phyloP scores from a whole-genome alignment of 35 echinoderm and acorn worm species.

The Ophiothrix spiculata region DNA sequence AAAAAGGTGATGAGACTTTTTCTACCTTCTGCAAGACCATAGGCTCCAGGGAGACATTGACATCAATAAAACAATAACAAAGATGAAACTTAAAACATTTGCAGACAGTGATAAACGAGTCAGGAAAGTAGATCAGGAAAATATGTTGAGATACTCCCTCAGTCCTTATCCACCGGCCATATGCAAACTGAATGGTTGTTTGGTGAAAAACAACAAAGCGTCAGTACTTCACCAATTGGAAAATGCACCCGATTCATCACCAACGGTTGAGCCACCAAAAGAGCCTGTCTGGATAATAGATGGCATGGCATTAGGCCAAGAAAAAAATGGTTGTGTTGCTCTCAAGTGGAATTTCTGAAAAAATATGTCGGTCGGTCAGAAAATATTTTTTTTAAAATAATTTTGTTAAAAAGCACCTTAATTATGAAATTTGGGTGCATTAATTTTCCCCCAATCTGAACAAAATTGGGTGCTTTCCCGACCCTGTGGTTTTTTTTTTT shows the following conservation, averaged over 20 bases:
- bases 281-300: slow-evolving; percentile 49
- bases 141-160: slow-evolving; percentile 57
- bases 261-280: neutral
- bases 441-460: too few species aligned
- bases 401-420: too few species aligned
- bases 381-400: too few species aligned
- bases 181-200: slow-evolving; percentile 36
- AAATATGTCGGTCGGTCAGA: too few species aligned
- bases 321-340: too few species aligned
- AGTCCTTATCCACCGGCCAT: slow-evolving; percentile 40
- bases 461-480: too few species aligned
- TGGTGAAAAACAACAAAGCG: slow-evolving; percentile 70
- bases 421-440: too few species aligned
- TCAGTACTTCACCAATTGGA: slow-evolving; percentile 50
- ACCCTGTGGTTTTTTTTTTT: too few species aligned
- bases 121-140: slow-evolving; percentile 43
- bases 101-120: slow-evolving; percentile 2
- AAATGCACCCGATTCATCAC: neutral
- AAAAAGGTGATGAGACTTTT: slow-evolving; percentile 44
- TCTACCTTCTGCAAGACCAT: slow-evolving; percentile 15
- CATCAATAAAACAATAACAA: slow-evolving; percentile 30
- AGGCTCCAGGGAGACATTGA: slow-evolving; percentile 38
- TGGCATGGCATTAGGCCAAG: slow-evolving; percentile 59
- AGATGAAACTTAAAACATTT: slow-evolving; percentile 60
- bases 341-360: too few species aligned